Evolutionary conservation across 2,797 vertebrate genomes (phyloP).

Genomic region (Phrynocephalus vlangalii): DNA sequence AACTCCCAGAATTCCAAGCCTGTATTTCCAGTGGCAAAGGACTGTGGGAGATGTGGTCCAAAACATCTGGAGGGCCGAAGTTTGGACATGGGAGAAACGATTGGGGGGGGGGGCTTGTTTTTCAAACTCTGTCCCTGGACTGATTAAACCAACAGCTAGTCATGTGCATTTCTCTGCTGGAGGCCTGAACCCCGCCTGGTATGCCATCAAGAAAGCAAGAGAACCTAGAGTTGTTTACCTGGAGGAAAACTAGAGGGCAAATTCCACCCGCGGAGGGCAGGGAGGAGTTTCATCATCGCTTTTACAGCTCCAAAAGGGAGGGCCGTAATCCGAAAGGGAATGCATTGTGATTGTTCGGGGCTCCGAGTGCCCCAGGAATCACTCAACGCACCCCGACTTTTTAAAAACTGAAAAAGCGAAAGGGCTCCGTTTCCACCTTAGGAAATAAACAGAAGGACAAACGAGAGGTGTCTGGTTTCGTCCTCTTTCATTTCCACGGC

Average conservation of each 20-base stretch:
- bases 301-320: constrained; percentile 66
- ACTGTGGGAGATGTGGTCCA: too few species aligned
- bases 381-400: constrained; percentile 13
- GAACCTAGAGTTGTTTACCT: constrained; percentile 68
- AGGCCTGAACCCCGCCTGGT: constrained; percentile 45
- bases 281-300: constrained; percentile 44
- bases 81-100: too few species aligned
- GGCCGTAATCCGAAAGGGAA: constrained; percentile 36
- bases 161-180: not conserved
- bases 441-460: constrained; percentile 3
- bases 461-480: not conserved
- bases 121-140: constrained; percentile 13
- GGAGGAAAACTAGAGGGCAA: constrained; percentile 67
- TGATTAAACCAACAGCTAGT: not conserved
- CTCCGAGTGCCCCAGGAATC: constrained; percentile 27
- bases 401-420: not conserved
- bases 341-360: constrained; percentile 43
- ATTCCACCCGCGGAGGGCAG: constrained; percentile 59
- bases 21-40: too few species aligned
- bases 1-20: too few species aligned
- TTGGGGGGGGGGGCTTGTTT: not conserved
- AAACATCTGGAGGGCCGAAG: too few species aligned
- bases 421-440: constrained; percentile 27
- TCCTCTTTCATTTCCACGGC: constrained; percentile 21
- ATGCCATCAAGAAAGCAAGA: not conserved